These are phyloP conservation scores for Channallabes apus DNA, from an alignment of 2,797 vertebrate genomes.

Conservation along the genomic window DNA sequence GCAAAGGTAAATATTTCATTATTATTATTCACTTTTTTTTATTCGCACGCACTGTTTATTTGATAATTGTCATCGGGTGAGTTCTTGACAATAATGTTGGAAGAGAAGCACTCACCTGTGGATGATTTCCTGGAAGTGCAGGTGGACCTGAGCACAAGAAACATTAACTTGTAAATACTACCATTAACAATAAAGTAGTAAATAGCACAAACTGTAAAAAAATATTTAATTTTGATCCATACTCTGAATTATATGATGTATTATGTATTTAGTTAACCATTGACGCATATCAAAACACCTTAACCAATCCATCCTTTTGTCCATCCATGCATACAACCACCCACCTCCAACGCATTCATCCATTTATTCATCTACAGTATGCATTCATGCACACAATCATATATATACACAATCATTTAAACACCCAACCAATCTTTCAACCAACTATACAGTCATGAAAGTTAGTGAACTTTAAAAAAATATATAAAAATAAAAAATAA, in stretches of 20 bases:
- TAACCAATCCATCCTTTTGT: neutral
- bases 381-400: too few relatives aligned
- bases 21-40: neutral
- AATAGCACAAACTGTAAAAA: neutral
- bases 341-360: too few relatives aligned
- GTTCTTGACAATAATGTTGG: too few relatives aligned
- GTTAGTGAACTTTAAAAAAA: too few relatives aligned
- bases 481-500: too few relatives aligned
- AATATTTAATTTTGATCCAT: neutral
- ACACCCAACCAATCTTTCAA: too few relatives aligned
- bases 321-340: neutral
- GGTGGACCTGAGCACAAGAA: conserved; percentile 50
- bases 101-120: conserved; percentile 41
- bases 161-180: neutral
- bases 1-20: neutral
- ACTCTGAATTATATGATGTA: neutral
- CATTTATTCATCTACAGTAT: too few relatives aligned
- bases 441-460: too few relatives aligned
- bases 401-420: too few relatives aligned
- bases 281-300: neutral
- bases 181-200: neutral
- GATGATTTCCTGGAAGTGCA: conserved; percentile 48
- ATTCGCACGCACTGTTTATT: neutral
- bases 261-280: neutral
- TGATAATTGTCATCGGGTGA: too few relatives aligned